These are phyloP conservation scores for Varanus salvator DNA, from an alignment of 2,113 vertebrate genomes.

Conservation along the genomic window DNA sequence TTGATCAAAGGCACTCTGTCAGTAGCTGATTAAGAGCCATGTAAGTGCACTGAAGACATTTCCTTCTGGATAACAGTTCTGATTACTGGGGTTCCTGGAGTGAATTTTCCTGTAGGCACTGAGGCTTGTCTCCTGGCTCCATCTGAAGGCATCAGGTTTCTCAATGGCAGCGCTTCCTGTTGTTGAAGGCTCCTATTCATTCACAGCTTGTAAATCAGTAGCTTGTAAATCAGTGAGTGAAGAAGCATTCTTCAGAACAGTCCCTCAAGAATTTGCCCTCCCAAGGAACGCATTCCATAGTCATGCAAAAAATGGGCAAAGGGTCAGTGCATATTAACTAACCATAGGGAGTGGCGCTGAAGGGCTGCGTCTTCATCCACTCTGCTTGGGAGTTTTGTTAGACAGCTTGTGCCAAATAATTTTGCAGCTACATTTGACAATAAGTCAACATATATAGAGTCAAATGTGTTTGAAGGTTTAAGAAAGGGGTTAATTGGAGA, in stretches of 20 bases:
- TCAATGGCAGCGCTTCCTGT: conserved; percentile 82
- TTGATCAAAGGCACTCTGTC: conserved; percentile 84
- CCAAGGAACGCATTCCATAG: conserved; percentile 60
- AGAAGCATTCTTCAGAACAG: conserved; percentile 79
- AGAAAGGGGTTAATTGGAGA: not conserved
- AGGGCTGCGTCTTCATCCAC: conserved; percentile 52
- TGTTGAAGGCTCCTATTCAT: conserved; percentile 86
- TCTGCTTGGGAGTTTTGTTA: conserved; percentile 50
- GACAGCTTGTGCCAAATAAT: not conserved
- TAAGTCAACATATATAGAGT: not conserved
- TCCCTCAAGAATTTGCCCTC: conserved; percentile 78
- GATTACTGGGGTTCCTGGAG: conserved; percentile 81
- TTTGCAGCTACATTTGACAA: not conserved
- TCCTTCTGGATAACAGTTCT: conserved; percentile 85
- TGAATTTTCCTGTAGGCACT: conserved; percentile 80
- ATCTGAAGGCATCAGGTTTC: conserved; percentile 80
- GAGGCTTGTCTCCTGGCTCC: conserved; percentile 78
- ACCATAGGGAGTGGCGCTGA: conserved; percentile 62
- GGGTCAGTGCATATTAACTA: conserved; percentile 72
- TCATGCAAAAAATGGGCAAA: conserved; percentile 70
- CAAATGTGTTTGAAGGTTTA: conserved; percentile 8
- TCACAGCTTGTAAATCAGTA: conserved; percentile 87
- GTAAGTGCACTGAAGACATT: conserved; percentile 85
- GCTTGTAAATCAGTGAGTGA: conserved; percentile 83
- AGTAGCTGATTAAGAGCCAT: conserved; percentile 84